A percentile compares a stretch with the other conserved stretches of the same genome.
phyloP scores from a whole-genome alignment of 2,113 vertebrate species.

The Eublepharis macularius region DNA sequence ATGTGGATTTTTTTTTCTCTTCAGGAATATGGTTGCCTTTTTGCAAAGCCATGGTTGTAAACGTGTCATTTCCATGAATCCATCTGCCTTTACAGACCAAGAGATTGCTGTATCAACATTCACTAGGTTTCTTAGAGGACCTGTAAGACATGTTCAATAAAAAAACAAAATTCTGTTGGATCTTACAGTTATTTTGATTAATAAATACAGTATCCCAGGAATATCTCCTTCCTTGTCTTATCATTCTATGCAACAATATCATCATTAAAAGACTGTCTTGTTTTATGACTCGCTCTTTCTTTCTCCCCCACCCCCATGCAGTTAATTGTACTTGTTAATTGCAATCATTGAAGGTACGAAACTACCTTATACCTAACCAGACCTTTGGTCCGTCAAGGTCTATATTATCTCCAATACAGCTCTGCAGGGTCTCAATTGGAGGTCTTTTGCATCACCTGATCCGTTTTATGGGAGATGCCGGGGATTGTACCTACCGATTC shows the following conservation, averaged over 20 bases:
- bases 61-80: background rate
- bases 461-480: too few relatives aligned
- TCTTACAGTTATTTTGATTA: background rate
- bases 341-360: too few relatives aligned
- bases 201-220: background rate
- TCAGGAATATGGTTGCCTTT: background rate
- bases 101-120: background rate
- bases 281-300: background rate
- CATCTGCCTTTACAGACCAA: background rate
- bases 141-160: background rate
- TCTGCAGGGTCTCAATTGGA: too few relatives aligned
- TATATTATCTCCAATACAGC: too few relatives aligned
- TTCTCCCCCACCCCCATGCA: background rate
- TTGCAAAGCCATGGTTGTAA: background rate
- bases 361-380: too few relatives aligned
- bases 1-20: background rate
- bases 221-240: constrained; percentile 10
- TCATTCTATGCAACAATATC: constrained; percentile 14
- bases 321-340: background rate
- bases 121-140: background rate
- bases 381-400: too few relatives aligned
- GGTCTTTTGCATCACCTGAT: too few relatives aligned
- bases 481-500: too few relatives aligned
- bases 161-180: background rate
- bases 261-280: constrained; percentile 17